Base-by-base conservation (phyloP, 2,888 invertebrate genomes). In the Muscina levida region DNA sequence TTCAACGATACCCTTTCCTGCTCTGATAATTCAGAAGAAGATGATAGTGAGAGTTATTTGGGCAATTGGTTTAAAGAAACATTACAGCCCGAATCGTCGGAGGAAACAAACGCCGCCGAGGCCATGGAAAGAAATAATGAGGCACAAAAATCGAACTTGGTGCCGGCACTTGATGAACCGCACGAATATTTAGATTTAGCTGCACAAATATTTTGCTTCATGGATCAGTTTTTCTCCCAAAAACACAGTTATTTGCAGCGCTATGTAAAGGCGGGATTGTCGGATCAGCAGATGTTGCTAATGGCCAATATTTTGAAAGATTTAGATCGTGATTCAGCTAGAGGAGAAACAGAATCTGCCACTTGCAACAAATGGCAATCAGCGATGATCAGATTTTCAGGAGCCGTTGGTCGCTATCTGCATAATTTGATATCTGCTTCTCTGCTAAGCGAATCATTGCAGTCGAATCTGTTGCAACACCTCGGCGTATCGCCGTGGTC, bases 31-130 rank as follows among this genome's bases (percentile, higher is more conserved):
- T 97, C 96, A 67, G 95, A 96, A 77, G 97, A 97, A 91, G 97
- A 96, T 94, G 90, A 91, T 72, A 91, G 90, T 79, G 90, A 90
- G 78, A 89, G 90, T 70, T 90, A 90, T 83, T 84, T 91, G 79
- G 98, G 98, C 0, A 94, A 97, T 84, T 98, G 97, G 97, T 97
- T 98, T 91, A 97, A 98, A 88, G 97, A 97, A 87, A 97, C 97
- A 0, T 92, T 98, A 11, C 96, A 96, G 24, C 96, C 97, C 0
- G 91, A 91, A 85, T 87, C 88, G 0, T 88, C 87, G 46, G 88
- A 89, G 13, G 88, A 89, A 15, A 95, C 95, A 83, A 92, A 92
- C 10, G 90, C 92, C 0, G 92, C 92, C 46, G 92, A 92, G 73
- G 88, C 91, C 1, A 91, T 92, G 57, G 92, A 92, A 37, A 90